Evolutionary conservation across 2,888 invertebrate genomes (phyloP).

Genomic region (Rhyacophila evoluta): DNA sequence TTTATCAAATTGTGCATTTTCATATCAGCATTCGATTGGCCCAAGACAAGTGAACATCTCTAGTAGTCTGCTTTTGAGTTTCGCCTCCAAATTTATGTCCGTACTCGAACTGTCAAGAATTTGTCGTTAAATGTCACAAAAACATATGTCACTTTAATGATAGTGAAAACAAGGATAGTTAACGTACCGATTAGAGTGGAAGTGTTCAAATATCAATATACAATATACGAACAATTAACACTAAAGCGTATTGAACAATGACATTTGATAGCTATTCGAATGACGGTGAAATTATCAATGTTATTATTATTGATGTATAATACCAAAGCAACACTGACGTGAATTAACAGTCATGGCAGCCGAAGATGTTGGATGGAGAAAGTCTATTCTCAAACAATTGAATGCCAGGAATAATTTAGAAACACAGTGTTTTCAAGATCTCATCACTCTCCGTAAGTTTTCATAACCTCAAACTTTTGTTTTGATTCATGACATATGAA

Average conservation of each 20-base stretch:
- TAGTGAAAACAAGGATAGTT: neutral
- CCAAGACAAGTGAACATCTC: neutral
- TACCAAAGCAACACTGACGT: neutral
- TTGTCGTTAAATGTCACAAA: constrained; percentile 38
- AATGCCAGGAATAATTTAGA: constrained; percentile 81
- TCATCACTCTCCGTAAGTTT: constrained; percentile 83
- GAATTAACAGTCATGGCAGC: constrained; percentile 50
- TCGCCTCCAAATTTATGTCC: constrained; percentile 17
- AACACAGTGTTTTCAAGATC: constrained; percentile 81
- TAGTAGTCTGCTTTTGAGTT: neutral
- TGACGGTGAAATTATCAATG: neutral
- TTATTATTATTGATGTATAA: constrained; percentile 28
- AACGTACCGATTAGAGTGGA: neutral
- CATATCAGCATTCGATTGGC: neutral
- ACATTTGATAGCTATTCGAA: neutral
- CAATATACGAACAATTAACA: neutral
- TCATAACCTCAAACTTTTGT: constrained; percentile 41
- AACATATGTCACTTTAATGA: constrained; percentile 39
- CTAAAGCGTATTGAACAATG: neutral
- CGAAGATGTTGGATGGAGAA: constrained; percentile 74
- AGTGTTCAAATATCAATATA: constrained; percentile 25
- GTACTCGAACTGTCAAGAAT: constrained; percentile 43
- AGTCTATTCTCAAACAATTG: constrained; percentile 76
- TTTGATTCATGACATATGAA: constrained; percentile 40
- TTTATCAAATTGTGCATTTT: too few relatives aligned